Conservation (phyloP, 2,797 vertebrate species). For the Valencia hispanica region DNA sequence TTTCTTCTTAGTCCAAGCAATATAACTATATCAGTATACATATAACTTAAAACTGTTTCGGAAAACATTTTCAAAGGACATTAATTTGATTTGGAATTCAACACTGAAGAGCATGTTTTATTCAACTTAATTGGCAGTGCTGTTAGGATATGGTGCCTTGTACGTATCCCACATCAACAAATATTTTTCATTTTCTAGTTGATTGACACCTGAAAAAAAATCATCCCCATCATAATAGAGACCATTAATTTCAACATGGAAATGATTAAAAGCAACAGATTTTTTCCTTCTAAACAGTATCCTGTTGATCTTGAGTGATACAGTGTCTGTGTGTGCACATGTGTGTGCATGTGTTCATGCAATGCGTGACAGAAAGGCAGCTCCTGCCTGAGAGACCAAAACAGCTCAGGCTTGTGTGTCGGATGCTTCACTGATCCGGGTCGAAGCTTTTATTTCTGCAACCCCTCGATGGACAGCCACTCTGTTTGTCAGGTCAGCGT, state of each 20-base stretch:
- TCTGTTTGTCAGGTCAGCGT: slow-evolving; percentile 60
- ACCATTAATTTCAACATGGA: background rate
- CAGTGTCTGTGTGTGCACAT: slow-evolving; percentile 23
- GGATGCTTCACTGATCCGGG: slow-evolving; percentile 76
- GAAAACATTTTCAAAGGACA: background rate
- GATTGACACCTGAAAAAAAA: background rate
- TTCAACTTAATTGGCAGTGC: background rate
- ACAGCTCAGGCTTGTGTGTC: slow-evolving; percentile 67
- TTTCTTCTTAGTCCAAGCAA: background rate
- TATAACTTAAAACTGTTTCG: background rate
- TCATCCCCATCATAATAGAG: background rate
- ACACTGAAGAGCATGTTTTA: background rate
- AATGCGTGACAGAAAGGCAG: slow-evolving; percentile 68
- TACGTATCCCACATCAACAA: background rate
- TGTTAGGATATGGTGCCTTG: slow-evolving; percentile 15
- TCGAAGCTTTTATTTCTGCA: slow-evolving; percentile 72
- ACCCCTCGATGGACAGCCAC: slow-evolving; percentile 53
- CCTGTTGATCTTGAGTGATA: slow-evolving; percentile 5
- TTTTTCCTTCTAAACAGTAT: background rate
- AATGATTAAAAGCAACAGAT: background rate
- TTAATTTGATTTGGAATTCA: background rate
- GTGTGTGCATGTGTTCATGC: slow-evolving; percentile 29
- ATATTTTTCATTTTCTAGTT: background rate
- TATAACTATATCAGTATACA: background rate
- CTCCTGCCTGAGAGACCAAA: slow-evolving; percentile 59